Base-by-base conservation (phyloP, 1,140 invertebrate genomes). In the Drosophila biarmipes region DNA sequence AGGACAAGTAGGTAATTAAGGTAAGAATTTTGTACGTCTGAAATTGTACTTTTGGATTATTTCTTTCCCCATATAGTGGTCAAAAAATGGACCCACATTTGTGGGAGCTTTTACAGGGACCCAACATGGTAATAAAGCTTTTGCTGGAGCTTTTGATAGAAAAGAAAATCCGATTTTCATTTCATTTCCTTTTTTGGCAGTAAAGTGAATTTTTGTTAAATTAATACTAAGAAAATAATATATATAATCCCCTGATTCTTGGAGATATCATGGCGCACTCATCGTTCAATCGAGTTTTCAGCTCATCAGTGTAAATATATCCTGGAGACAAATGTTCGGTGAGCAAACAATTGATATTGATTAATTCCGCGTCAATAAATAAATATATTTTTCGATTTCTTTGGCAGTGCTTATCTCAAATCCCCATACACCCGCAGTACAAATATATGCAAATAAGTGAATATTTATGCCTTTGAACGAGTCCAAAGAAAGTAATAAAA, bases 151-250 rank as follows among this genome's bases (percentile, higher is more conserved):
- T 67, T 64, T 42, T 24, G n/a, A n/a, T n/a, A n/a, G n/a, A n/a
- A n/a, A n/a, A n/a, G n/a, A n/a, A n/a, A n/a, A n/a, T n/a, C n/a
- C n/a, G n/a, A n/a, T n/a, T 64, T 46, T 24, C 24, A 5, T 24
- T 24, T 5, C 43, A 66, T 66, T 67, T 67, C 63, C 63, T 64
- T 67, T 35, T 67, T 67, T 35, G 63, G 63, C 45, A 51, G 59
- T 27, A 67, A 67, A 67, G 45, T 17, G 31, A 31, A 35, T 37
- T 51, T 43, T 52, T 49, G 27, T 21, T 14, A 15, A 17, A 27
- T 19, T 27, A 29, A 12, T 35, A 1, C 15, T 43, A 43, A 34
- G 17, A 35, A 34, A 31, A 29, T 64, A 43, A 56, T 17, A 12
- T 29, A 56, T 29, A 14, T 27, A 17, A n/a, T 34, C 6, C 1